Conservation (phyloP, 2,113 vertebrate species). For the Galeopterus variegatus region DNA sequence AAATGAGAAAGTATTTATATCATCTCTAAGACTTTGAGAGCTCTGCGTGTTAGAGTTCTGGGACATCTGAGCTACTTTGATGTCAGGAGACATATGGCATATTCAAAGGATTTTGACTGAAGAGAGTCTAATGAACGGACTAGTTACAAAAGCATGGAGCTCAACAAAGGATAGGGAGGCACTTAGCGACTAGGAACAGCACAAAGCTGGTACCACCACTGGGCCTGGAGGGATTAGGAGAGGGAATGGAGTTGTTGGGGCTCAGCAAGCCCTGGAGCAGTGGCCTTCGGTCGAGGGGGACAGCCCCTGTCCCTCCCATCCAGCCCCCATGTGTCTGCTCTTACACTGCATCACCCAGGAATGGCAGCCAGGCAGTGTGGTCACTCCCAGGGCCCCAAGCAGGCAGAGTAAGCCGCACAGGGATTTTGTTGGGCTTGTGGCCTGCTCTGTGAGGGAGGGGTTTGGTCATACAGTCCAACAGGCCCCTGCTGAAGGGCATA, state of each 20-base stretch:
- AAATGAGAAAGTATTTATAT: background rate
- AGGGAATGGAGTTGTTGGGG: background rate
- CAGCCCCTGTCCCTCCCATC: background rate
- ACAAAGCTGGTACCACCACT: background rate
- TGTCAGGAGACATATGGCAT: background rate
- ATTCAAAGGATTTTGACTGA: background rate
- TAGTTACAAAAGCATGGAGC: background rate
- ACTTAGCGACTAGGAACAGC: background rate
- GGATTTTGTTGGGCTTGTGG: background rate
- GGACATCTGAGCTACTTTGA: background rate
- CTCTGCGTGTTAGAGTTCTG: background rate
- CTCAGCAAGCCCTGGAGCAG: background rate
- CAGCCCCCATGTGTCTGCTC: accelerated
- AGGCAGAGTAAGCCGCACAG: background rate
- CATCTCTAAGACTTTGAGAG: background rate
- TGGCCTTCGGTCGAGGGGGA: background rate
- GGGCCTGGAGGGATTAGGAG: background rate
- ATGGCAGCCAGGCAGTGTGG: background rate
- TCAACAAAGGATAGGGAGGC: background rate
- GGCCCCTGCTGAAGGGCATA: background rate
- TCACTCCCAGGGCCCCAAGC: background rate
- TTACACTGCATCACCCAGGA: background rate
- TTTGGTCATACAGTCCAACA: background rate
- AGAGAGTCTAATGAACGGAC: background rate
- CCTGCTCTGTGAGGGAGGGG: background rate